These are phyloP conservation scores for Drosophila suzukii DNA, from an alignment of 1,140 invertebrate genomes.

Conservation along the genomic window DNA sequence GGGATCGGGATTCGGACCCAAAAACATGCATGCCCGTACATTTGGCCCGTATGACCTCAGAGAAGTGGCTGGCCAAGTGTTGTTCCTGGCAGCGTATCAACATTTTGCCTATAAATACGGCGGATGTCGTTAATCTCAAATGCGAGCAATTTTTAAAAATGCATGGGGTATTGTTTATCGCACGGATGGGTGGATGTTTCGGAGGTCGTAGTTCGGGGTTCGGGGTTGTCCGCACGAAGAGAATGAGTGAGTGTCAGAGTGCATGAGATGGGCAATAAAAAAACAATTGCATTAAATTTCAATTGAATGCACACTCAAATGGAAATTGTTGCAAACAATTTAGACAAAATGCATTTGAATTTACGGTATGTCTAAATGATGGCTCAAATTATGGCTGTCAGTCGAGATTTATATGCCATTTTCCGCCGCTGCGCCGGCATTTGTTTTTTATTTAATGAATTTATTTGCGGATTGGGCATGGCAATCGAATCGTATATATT, in stretches of 20 bases:
- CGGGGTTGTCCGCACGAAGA: neutral
- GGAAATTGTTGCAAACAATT: constrained; percentile 49
- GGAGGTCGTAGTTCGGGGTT: neutral
- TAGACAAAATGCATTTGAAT: constrained; percentile 55
- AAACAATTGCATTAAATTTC: constrained; percentile 62
- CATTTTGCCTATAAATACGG: constrained; percentile 60
- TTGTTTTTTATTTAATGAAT: constrained; percentile 37
- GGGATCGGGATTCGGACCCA: neutral
- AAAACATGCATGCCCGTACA: constrained; percentile 20
- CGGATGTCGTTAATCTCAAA: constrained; percentile 54
- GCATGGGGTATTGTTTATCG: constrained; percentile 38
- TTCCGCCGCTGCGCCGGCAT: constrained; percentile 3
- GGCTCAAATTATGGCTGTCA: constrained; percentile 42
- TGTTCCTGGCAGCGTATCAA: constrained; percentile 66
- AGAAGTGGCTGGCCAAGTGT: constrained; percentile 46
- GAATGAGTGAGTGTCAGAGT: constrained; percentile 40
- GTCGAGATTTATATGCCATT: constrained; percentile 45
- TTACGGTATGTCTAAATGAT: constrained; percentile 58
- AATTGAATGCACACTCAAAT: constrained; percentile 51
- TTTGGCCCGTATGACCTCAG: constrained; percentile 22
- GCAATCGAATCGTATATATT: constrained; percentile 13
- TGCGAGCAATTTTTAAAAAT: constrained; percentile 51
- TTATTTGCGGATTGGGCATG: constrained; percentile 48
- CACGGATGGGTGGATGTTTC: neutral
- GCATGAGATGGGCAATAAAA: constrained; percentile 57